Base-by-base conservation (phyloP, 2,888 invertebrate species). In the Leptura quadrifasciata region DNA sequence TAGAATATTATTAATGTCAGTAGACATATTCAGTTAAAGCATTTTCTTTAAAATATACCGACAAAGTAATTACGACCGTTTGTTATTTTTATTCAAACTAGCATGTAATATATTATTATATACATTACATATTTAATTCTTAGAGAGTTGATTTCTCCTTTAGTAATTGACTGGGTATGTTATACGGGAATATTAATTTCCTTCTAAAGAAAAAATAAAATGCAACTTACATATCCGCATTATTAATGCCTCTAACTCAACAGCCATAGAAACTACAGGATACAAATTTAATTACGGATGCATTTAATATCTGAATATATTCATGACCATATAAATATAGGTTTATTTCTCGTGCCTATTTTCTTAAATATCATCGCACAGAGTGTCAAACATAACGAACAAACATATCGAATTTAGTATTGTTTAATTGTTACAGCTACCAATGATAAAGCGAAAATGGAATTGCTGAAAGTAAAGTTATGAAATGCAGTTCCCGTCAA, bases 401-500 rank as follows among this genome's bases (percentile, higher is more conserved):
- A 6, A 6, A 31, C 27, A 31, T 8, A 31, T 15, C 39, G 12
- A n/a, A 12, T n/a, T 47, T 47, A 15, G 47, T 12, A 47, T 47
- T 47, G 47, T 47, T 57, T 6, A 10, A 9, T 31, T 60, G 31
- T 27, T 6, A 17, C 4, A 60, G 9, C 58, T 24, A 20, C 15
- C n/a, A 15, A 31, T 31, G 31, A 31, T 60, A 9, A 60, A n/a
- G n/a, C 2, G 27, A 27, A 54, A 52, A 24, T 27, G n/a, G 27
- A 54, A 24, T 54, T 17, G 65, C 12, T 57, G 57, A 68, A 67
- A 54, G 39, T 35, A 35, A 71, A n/a, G 27, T 61, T 72, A 64
- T 72, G 72, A 72, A 72, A 72, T 39, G 47, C 27, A 67, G n/a
- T 63, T 72, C 63, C 72, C 55, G 72, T 72, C 72, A 52, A 63